Evolutionary conservation across 2,797 vertebrate species (phyloP).

Genomic region (Xerus rutilus): DNA sequence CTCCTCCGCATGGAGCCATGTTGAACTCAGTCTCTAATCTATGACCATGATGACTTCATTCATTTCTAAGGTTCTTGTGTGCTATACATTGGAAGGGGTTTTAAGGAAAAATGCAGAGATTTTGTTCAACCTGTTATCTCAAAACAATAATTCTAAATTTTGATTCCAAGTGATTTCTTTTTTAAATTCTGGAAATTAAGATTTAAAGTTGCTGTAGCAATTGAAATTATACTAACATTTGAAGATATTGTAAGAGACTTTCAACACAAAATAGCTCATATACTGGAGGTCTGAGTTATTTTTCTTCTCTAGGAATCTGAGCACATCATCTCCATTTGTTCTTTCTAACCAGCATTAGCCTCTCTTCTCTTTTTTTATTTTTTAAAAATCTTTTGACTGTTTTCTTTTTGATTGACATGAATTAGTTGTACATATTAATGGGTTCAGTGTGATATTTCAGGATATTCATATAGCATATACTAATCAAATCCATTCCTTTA

Average conservation of each 20-base stretch:
- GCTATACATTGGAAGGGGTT: neutral
- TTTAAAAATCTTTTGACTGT: neutral
- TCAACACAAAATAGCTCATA: neutral
- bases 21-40: too few species aligned
- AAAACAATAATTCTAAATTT: neutral
- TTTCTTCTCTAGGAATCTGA: neutral
- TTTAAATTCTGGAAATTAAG: neutral
- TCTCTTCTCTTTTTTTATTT: neutral
- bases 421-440: neutral
- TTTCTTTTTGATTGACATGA: neutral
- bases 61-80: neutral
- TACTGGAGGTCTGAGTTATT: rapidly evolving
- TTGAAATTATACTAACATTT: neutral
- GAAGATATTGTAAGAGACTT: neutral
- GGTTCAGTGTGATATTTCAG: neutral
- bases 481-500: neutral
- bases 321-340: rapidly evolving
- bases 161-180: neutral
- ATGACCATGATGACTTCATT: neutral
- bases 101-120: neutral
- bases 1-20: too few species aligned
- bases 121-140: neutral
- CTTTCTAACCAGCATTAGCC: neutral
- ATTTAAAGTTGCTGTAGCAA: neutral
- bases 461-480: neutral